These are phyloP conservation scores for Heliconius cydno DNA, from an alignment of 2,888 invertebrate species.

Conservation along the genomic window DNA sequence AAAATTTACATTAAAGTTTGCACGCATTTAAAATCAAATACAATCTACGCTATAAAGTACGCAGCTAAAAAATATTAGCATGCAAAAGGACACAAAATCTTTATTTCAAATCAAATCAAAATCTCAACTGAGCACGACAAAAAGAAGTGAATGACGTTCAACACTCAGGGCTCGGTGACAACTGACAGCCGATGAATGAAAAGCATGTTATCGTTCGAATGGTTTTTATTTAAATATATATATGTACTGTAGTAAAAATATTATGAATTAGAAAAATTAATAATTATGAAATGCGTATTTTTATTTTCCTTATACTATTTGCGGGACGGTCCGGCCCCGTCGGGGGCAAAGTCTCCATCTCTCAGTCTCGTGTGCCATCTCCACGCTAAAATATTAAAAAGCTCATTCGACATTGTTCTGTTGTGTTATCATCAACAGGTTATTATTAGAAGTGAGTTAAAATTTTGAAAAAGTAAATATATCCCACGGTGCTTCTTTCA, in stretches of 20 bases:
- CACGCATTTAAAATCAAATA: constrained; percentile 18
- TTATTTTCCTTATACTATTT: constrained; percentile 76
- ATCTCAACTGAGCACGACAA: constrained; percentile 53
- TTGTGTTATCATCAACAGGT: constrained; percentile 31
- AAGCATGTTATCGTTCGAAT: constrained; percentile 73
- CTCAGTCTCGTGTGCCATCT: constrained; percentile 75
- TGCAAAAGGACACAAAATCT: constrained; percentile 74
- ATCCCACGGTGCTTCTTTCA: constrained; percentile 43
- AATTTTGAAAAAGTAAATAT: constrained; percentile 40
- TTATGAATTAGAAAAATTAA: constrained; percentile 59
- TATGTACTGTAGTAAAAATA: constrained; percentile 61
- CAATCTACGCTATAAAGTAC: constrained; percentile 19
- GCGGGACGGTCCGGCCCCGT: constrained; percentile 76
- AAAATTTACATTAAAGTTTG: constrained; percentile 3
- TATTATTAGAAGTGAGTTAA: constrained; percentile 33
- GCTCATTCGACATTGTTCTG: constrained; percentile 48
- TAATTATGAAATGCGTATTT: constrained; percentile 50
- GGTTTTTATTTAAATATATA: constrained; percentile 68
- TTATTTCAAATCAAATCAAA: constrained; percentile 39
- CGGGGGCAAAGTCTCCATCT: constrained; percentile 78
- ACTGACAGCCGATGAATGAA: constrained; percentile 74
- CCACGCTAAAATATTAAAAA: constrained; percentile 76
- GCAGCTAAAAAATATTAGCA: constrained; percentile 65
- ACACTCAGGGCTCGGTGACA: constrained; percentile 38
- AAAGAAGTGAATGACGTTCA: constrained; percentile 79